Conservation (phyloP, 2,797 vertebrate genomes). For the Centroberyx gerrardi region DNA sequence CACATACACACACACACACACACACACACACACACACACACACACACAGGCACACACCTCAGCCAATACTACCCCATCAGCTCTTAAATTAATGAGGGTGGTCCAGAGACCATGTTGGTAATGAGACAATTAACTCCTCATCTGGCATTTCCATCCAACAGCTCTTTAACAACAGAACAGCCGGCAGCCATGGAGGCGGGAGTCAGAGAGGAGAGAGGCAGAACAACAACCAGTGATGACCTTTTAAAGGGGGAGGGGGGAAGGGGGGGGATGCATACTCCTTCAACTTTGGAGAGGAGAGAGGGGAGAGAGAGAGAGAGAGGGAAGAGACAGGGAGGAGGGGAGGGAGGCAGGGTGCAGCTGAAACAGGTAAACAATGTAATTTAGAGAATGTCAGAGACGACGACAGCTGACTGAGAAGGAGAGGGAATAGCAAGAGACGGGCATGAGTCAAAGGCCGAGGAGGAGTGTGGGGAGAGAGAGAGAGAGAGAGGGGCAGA, state of each 20-base stretch:
- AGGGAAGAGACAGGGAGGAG: background rate
- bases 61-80: constrained; percentile 64
- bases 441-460: constrained; percentile 48
- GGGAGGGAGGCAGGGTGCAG: background rate
- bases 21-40: constrained; percentile 5
- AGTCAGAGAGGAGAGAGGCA: constrained; percentile 21
- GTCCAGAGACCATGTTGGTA: constrained; percentile 54
- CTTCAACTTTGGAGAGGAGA: constrained; percentile 21
- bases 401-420: constrained; percentile 44
- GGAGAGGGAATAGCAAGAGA: constrained; percentile 46
- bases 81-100: constrained; percentile 69
- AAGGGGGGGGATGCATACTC: constrained; percentile 1
- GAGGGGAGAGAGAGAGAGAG: background rate
- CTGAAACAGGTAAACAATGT: constrained; percentile 61
- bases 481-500: constrained; percentile 17
- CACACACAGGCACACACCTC: constrained; percentile 3
- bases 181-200: background rate
- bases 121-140: constrained; percentile 74
- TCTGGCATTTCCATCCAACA: constrained; percentile 57
- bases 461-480: background rate
- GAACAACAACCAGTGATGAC: constrained; percentile 12
- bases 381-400: constrained; percentile 64
- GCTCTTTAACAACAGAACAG: constrained; percentile 55
- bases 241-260: background rate
- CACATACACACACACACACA: constrained; percentile 9